Evolutionary conservation across 2,113 vertebrate genomes (phyloP).

Genomic region (Apteryx owenii): DNA sequence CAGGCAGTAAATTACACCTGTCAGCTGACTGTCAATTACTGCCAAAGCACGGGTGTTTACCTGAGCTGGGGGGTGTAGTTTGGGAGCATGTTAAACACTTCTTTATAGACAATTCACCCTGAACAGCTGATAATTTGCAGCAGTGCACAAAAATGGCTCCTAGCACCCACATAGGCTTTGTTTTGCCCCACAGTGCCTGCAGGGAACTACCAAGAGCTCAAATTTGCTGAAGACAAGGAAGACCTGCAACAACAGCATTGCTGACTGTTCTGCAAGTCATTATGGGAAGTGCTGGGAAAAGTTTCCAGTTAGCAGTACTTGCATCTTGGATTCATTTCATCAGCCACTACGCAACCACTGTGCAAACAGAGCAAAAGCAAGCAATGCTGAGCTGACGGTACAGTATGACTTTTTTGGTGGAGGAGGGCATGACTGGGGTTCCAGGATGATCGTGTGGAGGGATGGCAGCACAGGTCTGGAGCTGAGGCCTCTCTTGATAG

Average conservation of each 20-base stretch:
- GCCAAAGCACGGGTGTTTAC: background rate
- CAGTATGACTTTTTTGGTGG: background rate
- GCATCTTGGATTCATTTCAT: fast-evolving
- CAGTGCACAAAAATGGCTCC: background rate
- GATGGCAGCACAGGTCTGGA: no score
- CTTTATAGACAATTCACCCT: background rate
- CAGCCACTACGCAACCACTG: fast-evolving
- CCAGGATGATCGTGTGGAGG: background rate
- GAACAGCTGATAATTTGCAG: background rate
- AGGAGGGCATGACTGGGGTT: background rate
- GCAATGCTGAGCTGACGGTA: fast-evolving
- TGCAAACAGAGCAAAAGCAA: background rate
- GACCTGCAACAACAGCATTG: background rate
- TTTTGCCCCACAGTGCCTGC: background rate
- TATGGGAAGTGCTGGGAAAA: background rate
- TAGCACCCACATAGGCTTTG: background rate
- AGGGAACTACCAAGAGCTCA: background rate
- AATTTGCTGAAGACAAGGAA: background rate
- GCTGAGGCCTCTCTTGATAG: background rate
- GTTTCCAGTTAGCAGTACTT: background rate
- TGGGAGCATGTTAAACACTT: background rate
- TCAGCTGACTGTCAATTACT: constrained; percentile 5
- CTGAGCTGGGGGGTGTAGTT: background rate
- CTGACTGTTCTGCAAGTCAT: background rate
- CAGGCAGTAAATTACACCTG: constrained; percentile 13